Base-by-base conservation (phyloP, 2,113 vertebrate genomes). In the Sebastes fasciatus region DNA sequence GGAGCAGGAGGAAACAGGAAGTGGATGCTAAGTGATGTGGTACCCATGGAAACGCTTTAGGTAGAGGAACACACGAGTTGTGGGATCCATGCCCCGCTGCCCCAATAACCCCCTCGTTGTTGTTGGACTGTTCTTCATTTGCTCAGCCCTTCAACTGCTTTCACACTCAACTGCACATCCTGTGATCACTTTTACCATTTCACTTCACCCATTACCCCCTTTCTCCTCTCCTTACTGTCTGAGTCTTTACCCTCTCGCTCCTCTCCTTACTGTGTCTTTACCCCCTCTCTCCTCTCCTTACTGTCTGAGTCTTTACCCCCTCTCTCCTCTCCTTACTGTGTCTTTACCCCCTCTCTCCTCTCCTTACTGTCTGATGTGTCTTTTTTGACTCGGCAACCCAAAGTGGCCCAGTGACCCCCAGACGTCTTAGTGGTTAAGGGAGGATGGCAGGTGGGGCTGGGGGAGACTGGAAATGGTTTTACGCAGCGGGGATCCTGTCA, bases 1-100 rank as follows among this genome's bases (percentile, higher is more conserved):
- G 75, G 71, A 87, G 79, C 58, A 79, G 73, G 66, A 72, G 78
- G 88, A 91, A 92, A 80, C 89, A 81, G 93, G 90, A 94, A 92
- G 89, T 80, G 85, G 85, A 88, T 86, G 68, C 67, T 91, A 77
- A 92, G 90, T 85, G 86, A 86, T 74, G 51, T 19, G 78, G 86
- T 87, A 48, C 51, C 86, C 79, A 78, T 80, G 79, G 90, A 80
- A 86, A 88, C 19, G 40, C 83, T 69, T 63, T 12, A 17, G 73
- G 79, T 67, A 75, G 23, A 63, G 40, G 52, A 73, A 42, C 57
- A 61, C 73, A 23, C 48, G 17, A 78, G 68, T 65, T 79, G 68
- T 34, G 49, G 58, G 70, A 77, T 48, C 4, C 0, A 0, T n/a
- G 58, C 69, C 63, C 60, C 3, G 19, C 40, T 78, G 72, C 45